Base-by-base conservation (phyloP, 2,888 invertebrate species). In the Liposcelis brunnea region DNA sequence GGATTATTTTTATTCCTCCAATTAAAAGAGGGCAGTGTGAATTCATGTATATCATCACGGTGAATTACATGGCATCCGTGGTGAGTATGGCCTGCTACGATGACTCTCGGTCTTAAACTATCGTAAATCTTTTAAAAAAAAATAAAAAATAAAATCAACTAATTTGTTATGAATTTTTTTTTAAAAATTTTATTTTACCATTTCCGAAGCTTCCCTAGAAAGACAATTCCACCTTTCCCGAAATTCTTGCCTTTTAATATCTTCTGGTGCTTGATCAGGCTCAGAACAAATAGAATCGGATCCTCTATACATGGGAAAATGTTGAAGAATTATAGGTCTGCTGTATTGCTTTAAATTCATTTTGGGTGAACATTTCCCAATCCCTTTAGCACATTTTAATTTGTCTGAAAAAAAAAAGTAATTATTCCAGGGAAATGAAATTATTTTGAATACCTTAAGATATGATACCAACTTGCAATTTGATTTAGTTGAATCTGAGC, bases 1-100 rank as follows among this genome's bases (percentile, higher is more conserved):
- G 95, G 95, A 62, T 85, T 83, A 55, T 81, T 68, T 60, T 84
- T 84, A 64, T 97, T 93, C 48, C 95, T 71, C 97, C 97, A 97
- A 58, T 83, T 94, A 57, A 94, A 97, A 4, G 95, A 95, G 0
- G 95, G 80, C 6, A 97, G 74, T 1, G 93, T 93, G 54, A 78
- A 75, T 61, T 86, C 85, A 2, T 73, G 64, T 47, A 77, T 64
- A 70, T 54, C 59, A 47, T 66, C 63, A 51, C 64, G 66, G 54
- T 78, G 75, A 19, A 68, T 55, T 2, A 68, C 60, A 36, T 75
- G 73, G 60, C 97, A 97, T 47, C 86, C 86, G 61, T 91, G 83
- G 65, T 97, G 97, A 0, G 90, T 89, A 60, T 97, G 97, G 0
- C 86, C 97, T 45, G 82, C 81, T 49, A 97, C 72, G 1, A 80